Evolutionary conservation across 1,140 invertebrate species (phyloP), one percentile per base, ranked within the genome.

Genomic region (Doryteuthis pealeii): DNA sequence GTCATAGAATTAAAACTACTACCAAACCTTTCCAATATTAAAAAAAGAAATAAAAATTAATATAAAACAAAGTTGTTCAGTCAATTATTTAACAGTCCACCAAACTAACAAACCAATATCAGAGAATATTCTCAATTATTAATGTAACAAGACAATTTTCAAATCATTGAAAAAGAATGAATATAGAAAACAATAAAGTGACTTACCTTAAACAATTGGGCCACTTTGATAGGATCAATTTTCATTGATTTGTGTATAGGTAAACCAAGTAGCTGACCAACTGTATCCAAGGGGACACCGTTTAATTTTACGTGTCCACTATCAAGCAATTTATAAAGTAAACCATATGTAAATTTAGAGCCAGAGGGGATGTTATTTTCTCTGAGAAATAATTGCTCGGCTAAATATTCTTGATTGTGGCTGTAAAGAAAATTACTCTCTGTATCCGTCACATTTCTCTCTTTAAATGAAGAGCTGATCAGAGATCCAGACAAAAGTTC

Each of bases 401-500:
- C 54, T n/a, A 6, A 22, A 62, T 62, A 5, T 62, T 62, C 54
- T 28, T 40, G 35, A 10, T 40, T 40, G 35, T 10, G 35, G 35
- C 10, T 10, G 10, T 62, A n/a, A 62, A 62, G 54, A 22, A 28
- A 22, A 62, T 62, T 62, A n/a, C 18, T 22, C 18, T 62, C 54
- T 62, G 10, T 22, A n/a, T 22, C 18, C 6, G 18, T 15, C 6
- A 22, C 54, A 62, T 62, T 18, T 6, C 54, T 62, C 18, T 62
- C 18, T 18, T 22, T 73, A 45, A 32, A 32, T 40, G 35, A 28
- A 49, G 33, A 35, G 5, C 67, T 43, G 22, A 73, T 54, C 67
- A 76, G 71, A 31, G 75, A 73, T 65, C 81, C 82, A 77, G 82
- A 82, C 35, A 83, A 65, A 32, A 78, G 77, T 65, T 72, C 74